A percentile compares a stretch with the other conserved stretches of the same genome.
These are phyloP conservation scores for Lithophane leautieri DNA, from an alignment of 2,888 invertebrate species.

Conservation along the genomic window DNA sequence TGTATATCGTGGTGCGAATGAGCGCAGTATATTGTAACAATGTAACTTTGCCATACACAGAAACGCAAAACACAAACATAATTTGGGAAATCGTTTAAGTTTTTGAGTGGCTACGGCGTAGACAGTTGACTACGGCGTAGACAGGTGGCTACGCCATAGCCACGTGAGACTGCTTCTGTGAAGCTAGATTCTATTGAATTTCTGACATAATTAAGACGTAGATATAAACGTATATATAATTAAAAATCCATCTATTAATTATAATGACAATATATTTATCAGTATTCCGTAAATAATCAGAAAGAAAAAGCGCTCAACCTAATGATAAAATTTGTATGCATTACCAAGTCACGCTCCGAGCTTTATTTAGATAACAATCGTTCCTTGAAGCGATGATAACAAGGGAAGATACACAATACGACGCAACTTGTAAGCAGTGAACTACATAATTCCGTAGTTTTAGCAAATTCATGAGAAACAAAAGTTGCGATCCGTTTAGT, in stretches of 20 bases:
- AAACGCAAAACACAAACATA: background rate
- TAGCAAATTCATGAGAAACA: background rate
- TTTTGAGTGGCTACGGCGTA: background rate
- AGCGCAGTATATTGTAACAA: slow-evolving; percentile 55
- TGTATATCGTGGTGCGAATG: slow-evolving; percentile 64
- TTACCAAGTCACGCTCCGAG: slow-evolving; percentile 18
- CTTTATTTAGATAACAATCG: slow-evolving; percentile 43
- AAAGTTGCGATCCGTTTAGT: background rate
- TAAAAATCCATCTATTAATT: background rate
- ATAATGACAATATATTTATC: slow-evolving; percentile 1
- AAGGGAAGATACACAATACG: background rate
- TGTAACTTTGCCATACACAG: slow-evolving; percentile 35
- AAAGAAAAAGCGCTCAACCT: slow-evolving; percentile 27
- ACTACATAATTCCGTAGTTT: background rate
- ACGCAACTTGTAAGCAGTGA: background rate
- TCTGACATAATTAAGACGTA: background rate
- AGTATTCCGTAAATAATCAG: slow-evolving; percentile 7
- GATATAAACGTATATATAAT: background rate
- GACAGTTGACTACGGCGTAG: background rate
- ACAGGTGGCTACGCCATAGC: background rate
- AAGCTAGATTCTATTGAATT: background rate
- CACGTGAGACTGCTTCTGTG: background rate
- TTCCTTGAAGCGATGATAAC: slow-evolving; percentile 29
- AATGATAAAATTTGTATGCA: slow-evolving; percentile 57
- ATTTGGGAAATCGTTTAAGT: background rate